Percentiles rank a stretch among this genome's conserved stretches.
These are phyloP conservation scores for Heterohyrax brucei DNA, from an alignment of 2,797 vertebrate species.

Conservation along the genomic window DNA sequence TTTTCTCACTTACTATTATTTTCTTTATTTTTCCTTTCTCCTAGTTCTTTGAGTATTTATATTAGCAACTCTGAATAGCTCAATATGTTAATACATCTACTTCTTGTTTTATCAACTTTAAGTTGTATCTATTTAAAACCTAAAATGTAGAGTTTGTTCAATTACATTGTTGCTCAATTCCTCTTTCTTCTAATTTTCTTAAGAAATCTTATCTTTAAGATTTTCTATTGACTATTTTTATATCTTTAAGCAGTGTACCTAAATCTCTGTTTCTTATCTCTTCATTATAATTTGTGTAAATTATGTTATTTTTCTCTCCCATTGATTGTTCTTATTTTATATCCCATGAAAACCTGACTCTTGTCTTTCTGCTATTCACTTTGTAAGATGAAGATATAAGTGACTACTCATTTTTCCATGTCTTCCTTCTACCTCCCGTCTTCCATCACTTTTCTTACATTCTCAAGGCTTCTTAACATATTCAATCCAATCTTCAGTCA, in stretches of 20 bases:
- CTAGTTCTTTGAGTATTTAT: not conserved
- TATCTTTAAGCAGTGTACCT: slow-evolving; percentile 4
- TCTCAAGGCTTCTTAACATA: not conserved
- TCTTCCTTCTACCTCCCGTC: not conserved
- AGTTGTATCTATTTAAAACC: slow-evolving; percentile 6
- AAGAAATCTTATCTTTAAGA: not conserved
- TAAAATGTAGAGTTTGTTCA: slow-evolving; percentile 27
- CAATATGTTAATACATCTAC: not conserved
- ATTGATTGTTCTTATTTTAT: slow-evolving; percentile 24
- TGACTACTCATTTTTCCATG: not conserved
- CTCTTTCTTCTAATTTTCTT: slow-evolving; percentile 38
- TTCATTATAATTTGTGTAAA: slow-evolving; percentile 29
- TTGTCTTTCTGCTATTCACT: not conserved
- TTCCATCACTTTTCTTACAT: slow-evolving; percentile 5
- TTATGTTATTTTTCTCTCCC: not conserved
- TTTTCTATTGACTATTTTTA: slow-evolving; percentile 2
- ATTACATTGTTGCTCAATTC: not conserved
- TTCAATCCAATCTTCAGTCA: slow-evolving; percentile 8
- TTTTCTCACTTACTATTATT: not conserved
- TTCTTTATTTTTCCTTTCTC: slow-evolving; percentile 8
- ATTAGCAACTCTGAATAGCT: slow-evolving; percentile 24
- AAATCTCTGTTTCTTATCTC: not conserved
- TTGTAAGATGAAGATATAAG: not conserved
- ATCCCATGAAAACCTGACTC: slow-evolving; percentile 1
- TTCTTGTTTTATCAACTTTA: slow-evolving; percentile 34